Conservation (phyloP, 1,140 invertebrate genomes). For the Chironomus striatipennis region DNA sequence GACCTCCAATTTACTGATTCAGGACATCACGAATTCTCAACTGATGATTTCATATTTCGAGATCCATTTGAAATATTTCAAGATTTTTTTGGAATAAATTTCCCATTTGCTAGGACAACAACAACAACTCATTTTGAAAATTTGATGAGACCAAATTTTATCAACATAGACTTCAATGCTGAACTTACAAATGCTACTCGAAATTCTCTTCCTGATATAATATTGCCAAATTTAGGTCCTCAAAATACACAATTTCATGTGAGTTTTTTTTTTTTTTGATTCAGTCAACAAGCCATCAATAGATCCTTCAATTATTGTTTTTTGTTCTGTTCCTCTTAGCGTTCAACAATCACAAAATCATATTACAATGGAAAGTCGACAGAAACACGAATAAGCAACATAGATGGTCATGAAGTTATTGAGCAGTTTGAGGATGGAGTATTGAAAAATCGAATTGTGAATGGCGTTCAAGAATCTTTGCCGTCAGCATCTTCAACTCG, state of each 20-base stretch:
- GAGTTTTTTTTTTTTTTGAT: too few relatives aligned
- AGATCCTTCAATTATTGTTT: too few relatives aligned
- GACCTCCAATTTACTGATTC: background rate
- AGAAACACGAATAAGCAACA: background rate
- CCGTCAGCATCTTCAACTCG: background rate
- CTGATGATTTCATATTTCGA: background rate
- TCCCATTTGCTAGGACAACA: background rate
- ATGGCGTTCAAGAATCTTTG: background rate
- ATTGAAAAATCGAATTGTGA: background rate
- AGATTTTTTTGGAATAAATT: background rate
- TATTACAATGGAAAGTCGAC: background rate
- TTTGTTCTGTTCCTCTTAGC: background rate
- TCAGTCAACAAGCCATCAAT: too few relatives aligned
- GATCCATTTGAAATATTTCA: background rate
- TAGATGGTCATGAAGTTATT: background rate
- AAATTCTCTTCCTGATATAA: too few relatives aligned
- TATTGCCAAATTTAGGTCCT: too few relatives aligned
- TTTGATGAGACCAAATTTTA: too few relatives aligned
- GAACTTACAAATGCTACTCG: too few relatives aligned
- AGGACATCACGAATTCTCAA: background rate
- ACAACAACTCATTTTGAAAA: too few relatives aligned
- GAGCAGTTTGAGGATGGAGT: background rate
- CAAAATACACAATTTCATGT: too few relatives aligned
- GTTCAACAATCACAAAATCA: background rate
- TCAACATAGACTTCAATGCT: too few relatives aligned